Evolutionary conservation across 1,140 invertebrate genomes (phyloP).

Genomic region (Antheraea pernyi): DNA sequence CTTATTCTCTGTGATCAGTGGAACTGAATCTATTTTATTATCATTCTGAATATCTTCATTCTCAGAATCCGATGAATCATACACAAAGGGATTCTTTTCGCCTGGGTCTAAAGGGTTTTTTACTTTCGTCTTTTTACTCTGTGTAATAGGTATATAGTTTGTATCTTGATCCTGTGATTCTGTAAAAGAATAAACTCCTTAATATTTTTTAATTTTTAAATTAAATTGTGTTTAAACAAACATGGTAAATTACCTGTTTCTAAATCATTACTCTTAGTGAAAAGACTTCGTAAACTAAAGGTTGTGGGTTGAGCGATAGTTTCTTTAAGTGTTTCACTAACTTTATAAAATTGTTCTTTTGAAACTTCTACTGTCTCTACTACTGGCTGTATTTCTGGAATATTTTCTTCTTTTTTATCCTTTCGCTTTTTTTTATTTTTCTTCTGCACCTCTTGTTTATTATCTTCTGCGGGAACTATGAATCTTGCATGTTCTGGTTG

Average conservation of each 20-base stretch:
- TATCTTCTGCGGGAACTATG: conserved; percentile 57
- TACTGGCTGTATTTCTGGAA: conserved; percentile 31
- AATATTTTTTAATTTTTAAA: not conserved
- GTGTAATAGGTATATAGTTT: conserved; percentile 44
- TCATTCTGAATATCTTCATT: conserved; percentile 62
- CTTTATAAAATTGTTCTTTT: conserved; percentile 82
- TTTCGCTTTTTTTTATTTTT: conserved; percentile 60
- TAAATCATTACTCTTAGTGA: conserved; percentile 63
- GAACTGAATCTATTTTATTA: conserved; percentile 25
- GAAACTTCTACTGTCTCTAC: conserved; percentile 78
- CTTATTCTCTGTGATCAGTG: conserved; percentile 40
- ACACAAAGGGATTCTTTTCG: conserved; percentile 81
- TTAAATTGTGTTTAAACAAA: not conserved
- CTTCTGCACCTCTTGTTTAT: conserved; percentile 35
- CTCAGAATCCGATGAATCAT: conserved; percentile 82
- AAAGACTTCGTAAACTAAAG: conserved; percentile 81
- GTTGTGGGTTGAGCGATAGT: conserved; percentile 73
- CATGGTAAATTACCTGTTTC: conserved; percentile 42
- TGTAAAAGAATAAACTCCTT: conserved; percentile 25
- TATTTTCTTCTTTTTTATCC: conserved; percentile 39
- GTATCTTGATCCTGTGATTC: conserved; percentile 34
- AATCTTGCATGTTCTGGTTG: conserved; percentile 81
- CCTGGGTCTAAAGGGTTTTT: conserved; percentile 65
- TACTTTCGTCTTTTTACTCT: conserved; percentile 52
- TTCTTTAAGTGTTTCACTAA: conserved; percentile 80